phyloP scores from a whole-genome alignment of 2,113 vertebrate species.

The Oreocharis arfaki region DNA sequence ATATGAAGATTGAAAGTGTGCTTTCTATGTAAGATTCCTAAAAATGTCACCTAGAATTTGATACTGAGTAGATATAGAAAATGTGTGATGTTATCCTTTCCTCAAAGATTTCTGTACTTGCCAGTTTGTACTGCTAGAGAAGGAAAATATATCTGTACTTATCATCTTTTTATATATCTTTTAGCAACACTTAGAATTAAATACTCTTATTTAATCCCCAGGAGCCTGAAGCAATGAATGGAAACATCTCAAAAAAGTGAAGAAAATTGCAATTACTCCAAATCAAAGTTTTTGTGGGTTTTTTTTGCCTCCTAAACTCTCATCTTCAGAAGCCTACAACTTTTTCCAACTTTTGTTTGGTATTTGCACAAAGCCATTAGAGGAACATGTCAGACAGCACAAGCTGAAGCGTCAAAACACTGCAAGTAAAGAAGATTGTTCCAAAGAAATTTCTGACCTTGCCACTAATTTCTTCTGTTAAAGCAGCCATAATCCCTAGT shows the following conservation, averaged over 20 bases:
- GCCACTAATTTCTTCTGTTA: neutral
- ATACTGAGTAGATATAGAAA: neutral
- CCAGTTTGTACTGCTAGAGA: neutral
- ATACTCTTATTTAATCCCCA: neutral
- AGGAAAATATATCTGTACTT: neutral
- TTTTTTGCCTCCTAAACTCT: neutral
- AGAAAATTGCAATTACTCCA: neutral
- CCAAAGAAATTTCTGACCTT: slow-evolving; percentile 8
- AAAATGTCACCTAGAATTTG: neutral
- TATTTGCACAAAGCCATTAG: neutral
- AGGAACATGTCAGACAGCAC: neutral
- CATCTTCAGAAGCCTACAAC: neutral
- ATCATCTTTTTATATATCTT: neutral
- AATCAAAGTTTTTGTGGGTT: neutral
- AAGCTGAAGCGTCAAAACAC: neutral
- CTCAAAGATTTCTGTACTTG: neutral
- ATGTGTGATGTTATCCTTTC: neutral
- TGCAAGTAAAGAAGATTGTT: neutral
- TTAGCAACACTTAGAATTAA: neutral
- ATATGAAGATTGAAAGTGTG: neutral
- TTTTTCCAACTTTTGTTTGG: neutral
- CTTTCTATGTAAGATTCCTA: neutral
- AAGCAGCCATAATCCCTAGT: neutral
- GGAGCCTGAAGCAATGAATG: neutral
- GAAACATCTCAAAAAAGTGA: neutral